Conservation (phyloP, 2,888 invertebrate species). For the Lithophane leautieri region DNA sequence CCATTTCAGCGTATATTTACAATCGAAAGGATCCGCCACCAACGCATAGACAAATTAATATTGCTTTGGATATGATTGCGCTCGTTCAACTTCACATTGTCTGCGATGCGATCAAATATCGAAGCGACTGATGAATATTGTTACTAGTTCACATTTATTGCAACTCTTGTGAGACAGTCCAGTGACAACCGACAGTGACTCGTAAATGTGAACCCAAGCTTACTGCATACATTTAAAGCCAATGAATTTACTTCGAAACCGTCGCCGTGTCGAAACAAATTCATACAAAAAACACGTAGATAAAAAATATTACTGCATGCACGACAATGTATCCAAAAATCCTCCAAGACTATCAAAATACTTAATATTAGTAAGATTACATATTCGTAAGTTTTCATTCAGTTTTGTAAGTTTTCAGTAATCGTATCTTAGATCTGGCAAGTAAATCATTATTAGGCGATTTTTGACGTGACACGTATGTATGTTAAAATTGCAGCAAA, state of each 20-base stretch:
- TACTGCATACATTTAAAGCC: constrained; percentile 88
- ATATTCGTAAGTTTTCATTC: constrained; percentile 66
- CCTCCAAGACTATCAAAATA: constrained; percentile 79
- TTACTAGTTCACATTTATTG: constrained; percentile 79
- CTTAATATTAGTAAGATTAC: constrained; percentile 70
- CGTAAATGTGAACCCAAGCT: constrained; percentile 84
- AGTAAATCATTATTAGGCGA: constrained; percentile 21
- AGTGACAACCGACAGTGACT: constrained; percentile 64
- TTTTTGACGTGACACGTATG: constrained; percentile 56
- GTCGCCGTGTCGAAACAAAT: constrained; percentile 75
- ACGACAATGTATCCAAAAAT: constrained; percentile 85
- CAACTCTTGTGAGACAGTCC: constrained; percentile 61
- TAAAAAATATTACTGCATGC: constrained; percentile 86
- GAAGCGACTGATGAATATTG: constrained; percentile 80
- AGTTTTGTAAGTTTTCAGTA: constrained; percentile 36
- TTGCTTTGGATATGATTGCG: constrained; percentile 85
- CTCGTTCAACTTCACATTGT: constrained; percentile 78
- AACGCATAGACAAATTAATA: constrained; percentile 83
- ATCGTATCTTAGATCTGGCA: constrained; percentile 27
- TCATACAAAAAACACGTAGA: constrained; percentile 81
- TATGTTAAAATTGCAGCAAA: neutral
- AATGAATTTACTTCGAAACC: constrained; percentile 77
- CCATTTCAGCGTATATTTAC: constrained; percentile 69
- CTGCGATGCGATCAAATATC: constrained; percentile 82
- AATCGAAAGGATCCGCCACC: constrained; percentile 82